Conservation (phyloP, 2,113 vertebrate species). For the Pachypanchax playfairii region DNA sequence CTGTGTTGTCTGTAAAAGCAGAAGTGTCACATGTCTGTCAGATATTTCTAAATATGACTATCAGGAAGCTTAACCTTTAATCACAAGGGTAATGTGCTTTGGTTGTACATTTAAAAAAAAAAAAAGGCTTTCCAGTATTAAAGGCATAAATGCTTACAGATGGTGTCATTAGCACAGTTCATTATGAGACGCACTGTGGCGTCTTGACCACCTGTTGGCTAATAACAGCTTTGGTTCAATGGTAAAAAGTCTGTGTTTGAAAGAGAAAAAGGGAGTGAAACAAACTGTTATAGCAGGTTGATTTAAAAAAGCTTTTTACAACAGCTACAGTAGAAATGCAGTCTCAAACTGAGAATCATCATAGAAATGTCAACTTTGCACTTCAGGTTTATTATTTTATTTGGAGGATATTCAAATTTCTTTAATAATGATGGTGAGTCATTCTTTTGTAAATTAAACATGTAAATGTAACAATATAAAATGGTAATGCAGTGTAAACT, state of each 20-base stretch:
- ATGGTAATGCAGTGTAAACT: too few species aligned
- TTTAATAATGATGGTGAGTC: too few species aligned
- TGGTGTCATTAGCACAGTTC: slow-evolving; percentile 68
- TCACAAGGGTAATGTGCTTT: slow-evolving; percentile 12
- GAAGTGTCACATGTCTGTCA: neutral
- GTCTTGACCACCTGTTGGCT: slow-evolving; percentile 66
- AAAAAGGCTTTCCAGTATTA: slow-evolving; percentile 49
- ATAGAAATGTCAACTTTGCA: slow-evolving; percentile 52
- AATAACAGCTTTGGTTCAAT: slow-evolving; percentile 54
- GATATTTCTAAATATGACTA: slow-evolving; percentile 14
- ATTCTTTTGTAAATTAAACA: too few species aligned
- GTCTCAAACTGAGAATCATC: slow-evolving; percentile 46
- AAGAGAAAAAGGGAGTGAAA: neutral
- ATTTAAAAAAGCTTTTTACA: too few species aligned
- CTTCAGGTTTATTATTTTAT: slow-evolving; percentile 39
- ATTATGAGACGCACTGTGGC: slow-evolving; percentile 47
- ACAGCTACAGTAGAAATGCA: slow-evolving; percentile 43
- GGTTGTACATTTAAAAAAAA: slow-evolving; percentile 20
- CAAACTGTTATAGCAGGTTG: too few species aligned
- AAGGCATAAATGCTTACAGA: slow-evolving; percentile 56
- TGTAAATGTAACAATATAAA: too few species aligned
- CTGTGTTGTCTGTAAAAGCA: slow-evolving; percentile 89
- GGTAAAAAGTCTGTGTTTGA: slow-evolving; percentile 14
- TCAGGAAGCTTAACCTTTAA: slow-evolving; percentile 10
- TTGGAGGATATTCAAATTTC: slow-evolving; percentile 22